Base-by-base conservation (phyloP, 2,113 vertebrate genomes). In the Rhodinocichla rosea region DNA sequence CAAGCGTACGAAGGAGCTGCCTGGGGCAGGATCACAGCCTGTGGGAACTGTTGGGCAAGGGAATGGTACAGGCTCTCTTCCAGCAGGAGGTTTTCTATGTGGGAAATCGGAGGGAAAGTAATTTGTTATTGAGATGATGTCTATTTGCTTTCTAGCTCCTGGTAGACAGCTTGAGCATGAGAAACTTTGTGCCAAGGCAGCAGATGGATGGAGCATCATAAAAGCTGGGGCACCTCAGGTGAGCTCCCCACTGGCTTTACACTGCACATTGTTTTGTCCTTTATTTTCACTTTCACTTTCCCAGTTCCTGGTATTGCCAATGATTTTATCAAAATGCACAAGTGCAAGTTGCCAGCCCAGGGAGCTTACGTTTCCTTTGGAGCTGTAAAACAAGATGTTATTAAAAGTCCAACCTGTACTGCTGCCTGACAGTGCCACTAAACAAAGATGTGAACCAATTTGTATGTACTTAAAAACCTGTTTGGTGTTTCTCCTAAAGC, bases 1-100 rank as follows among this genome's bases (percentile, higher is more conserved):
- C 47, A 60, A 27, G 50, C 0, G 0, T 12, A 60, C 14, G 15
- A 22, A 16, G 4, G 13, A n/a, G 6, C 23, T 45, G 27, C 2
- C 27, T 19, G 62, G 32, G 32, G 5, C 16, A 69, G 50, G 18
- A 71, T 26, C 16, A 24, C 40, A 60, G 45, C 33, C 86, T 42
- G 14, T 0, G 2, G 23, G 59, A 21, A 3, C 35, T 35, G 14
- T 9, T 82, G 14, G 24, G 22, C 22, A 62, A 77, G 45, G 10
- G 35, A 32, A 35, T 20, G 19, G 30, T 7, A 55, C 33, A 83
- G 33, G 12, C 6, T 53, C 2, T 69, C 13, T 69, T 69, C 35
- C 59, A 77, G 50, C 24, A 62, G 13, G 20, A 69, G 63, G 3
- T 28, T 73, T 80, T 71, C 35, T 24, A 39, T 3, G 33, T 4